Base-by-base conservation (phyloP, 2,797 vertebrate genomes). In the Tokudaia muenninki region DNA sequence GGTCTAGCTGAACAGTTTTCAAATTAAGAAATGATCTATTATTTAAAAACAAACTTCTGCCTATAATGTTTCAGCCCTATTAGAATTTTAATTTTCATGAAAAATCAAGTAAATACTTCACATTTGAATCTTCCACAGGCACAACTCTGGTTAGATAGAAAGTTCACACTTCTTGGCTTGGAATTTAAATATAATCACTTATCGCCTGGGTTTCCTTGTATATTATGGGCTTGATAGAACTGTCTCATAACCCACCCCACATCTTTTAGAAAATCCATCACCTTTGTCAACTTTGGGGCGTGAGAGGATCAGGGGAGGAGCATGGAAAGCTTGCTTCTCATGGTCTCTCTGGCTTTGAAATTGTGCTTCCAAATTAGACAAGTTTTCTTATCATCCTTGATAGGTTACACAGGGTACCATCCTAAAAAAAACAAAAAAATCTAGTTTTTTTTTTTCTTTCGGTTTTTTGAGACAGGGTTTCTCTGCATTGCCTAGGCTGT, bases 111-210 rank as follows among this genome's bases (percentile, higher is more conserved):
- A 86, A 75, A 87, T 75, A 29, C 22, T 6, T 78, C 9, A 75
- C 21, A 59, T 72, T 96, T 6, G 79, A 59, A 61, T 47, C n/a
- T 44, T 90, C 77, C 29, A 91, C 34, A 92, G 41, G 24, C 37
- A 88, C 88, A 72, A 83, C 37, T 92, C 61, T 74, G 14, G n/a
- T 67, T 83, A 93, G 70, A 86, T 14, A 95, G 26, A 93, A 95
- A 93, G 50, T 88, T 24, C 9, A 70, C 7, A 90, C 7, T 6
- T 95, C n/a, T 86, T 70, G 72, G 26, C 31, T 80, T 89, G 6
- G 7, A 83, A 91, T 80, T 94, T 88, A 91, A 93, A 50, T 75
- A 70, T 37, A 93, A 57, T 77, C 55, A 94, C 78, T 67, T 41
- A 19, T 55, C 22, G 50, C 26, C 3, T 50, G 2, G 11, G 7